Evolutionary conservation across 92 coral and sea anemone genomes (phyloP).

Genomic region (Phymanthus crucifer): DNA sequence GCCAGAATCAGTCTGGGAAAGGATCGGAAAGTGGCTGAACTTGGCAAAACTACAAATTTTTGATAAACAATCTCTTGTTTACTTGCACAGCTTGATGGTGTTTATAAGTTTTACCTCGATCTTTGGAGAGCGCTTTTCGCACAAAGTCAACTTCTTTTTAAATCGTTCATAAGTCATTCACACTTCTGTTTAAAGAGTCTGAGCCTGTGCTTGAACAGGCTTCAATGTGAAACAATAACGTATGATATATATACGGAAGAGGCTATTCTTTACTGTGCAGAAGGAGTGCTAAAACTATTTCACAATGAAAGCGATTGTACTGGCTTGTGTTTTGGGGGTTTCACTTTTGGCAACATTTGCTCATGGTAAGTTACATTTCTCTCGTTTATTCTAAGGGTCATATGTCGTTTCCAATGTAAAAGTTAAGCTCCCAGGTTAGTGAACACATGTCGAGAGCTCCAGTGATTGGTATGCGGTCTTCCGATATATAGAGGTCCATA

Average conservation of each 20-base stretch:
- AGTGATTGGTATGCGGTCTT: too few relatives aligned
- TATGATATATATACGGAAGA: background rate
- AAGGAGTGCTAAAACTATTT: background rate
- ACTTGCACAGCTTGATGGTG: background rate
- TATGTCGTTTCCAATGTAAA: background rate
- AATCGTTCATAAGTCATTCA: too few relatives aligned
- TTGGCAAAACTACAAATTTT: background rate
- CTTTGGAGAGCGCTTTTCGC: background rate
- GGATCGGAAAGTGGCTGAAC: background rate
- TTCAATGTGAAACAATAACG: background rate
- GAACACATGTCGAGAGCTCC: too few relatives aligned
- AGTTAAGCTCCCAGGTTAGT: too few relatives aligned
- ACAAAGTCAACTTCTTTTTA: background rate
- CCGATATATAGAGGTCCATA: too few relatives aligned
- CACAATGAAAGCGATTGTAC: conserved; percentile 19
- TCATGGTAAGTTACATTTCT: background rate
- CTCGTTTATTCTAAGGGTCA: background rate
- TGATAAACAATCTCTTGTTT: background rate
- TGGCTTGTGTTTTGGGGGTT: conserved; percentile 22
- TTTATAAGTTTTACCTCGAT: background rate
- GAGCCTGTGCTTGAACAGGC: background rate
- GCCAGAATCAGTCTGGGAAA: background rate
- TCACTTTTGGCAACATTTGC: conserved; percentile 3
- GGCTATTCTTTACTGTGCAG: background rate
- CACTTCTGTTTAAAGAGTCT: background rate